Base-by-base conservation (phyloP, 2,113 vertebrate species). In the Casuarius casuarius region DNA sequence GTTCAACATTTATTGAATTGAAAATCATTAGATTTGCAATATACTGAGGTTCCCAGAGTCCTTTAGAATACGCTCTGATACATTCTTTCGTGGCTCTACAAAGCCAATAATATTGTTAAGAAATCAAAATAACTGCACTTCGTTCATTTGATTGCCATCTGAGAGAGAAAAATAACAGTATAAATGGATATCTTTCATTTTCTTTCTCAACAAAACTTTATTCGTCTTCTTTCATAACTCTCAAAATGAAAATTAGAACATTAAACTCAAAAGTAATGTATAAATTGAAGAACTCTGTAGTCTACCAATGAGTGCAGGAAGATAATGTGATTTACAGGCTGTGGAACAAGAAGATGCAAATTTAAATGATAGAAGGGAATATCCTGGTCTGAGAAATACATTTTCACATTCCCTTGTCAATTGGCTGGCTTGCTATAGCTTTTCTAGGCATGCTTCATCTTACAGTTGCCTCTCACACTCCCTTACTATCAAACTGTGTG, bases 11-110 rank as follows among this genome's bases (percentile, higher is more conserved):
- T 72, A 84, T 72, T n/a, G 91, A 95, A 94, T 49, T 80, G 51
- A 66, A 96, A 92, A 89, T 67, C 3, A 74, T 44, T 82, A 42
- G 9, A 75, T 84, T 95, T 94, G 81, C 56, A 89, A 75, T 56
- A 77, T 38, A 28, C 22, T 79, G 61, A 23, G 33, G 61, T 77
- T 87, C 25, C 9, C 28, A 83, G 21, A n/a, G 8, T 75, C 40
- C 42, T 95, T 76, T 84, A 61, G 20, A 83, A 91, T 65, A 54
- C 25, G 19, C 1, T 92, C 31, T 79, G 73, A 51, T 20, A 89
- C 38, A 67, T 61, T 75, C 22, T 92, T 73, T 75, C 61, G 33
- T 68, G 44, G 22, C 2, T 84, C 84, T 73, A 52, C 6, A 68
- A 73, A 87, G 40, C 23, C 23, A 49, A 29, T 58, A 40, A 38